Conservation (phyloP, 2,113 vertebrate species). For the Lophotis ruficrista region DNA sequence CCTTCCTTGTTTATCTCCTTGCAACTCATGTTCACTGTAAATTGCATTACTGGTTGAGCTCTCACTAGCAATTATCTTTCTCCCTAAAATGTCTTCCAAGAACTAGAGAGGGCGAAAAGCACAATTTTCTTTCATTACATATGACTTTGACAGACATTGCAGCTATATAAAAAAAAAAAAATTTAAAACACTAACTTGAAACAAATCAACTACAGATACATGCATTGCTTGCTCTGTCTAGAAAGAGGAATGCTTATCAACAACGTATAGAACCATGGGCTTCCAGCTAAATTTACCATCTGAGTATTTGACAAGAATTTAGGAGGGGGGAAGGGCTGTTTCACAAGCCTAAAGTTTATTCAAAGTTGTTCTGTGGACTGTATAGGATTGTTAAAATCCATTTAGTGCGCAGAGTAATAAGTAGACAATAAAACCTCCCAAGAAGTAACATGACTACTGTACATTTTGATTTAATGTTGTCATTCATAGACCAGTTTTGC, state of each 20-base stretch:
- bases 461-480: slow-evolving; percentile 22
- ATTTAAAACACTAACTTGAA: neutral
- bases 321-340: neutral
- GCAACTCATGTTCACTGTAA: neutral
- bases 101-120: slow-evolving; percentile 9
- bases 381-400: neutral
- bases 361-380: neutral
- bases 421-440: slow-evolving; percentile 23
- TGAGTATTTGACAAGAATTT: slow-evolving; percentile 16
- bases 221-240: neutral
- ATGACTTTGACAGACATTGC: slow-evolving; percentile 18
- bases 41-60: neutral
- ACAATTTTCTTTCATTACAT: slow-evolving; percentile 51
- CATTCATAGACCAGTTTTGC: slow-evolving; percentile 10
- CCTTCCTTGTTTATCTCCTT: slow-evolving; percentile 28
- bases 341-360: neutral
- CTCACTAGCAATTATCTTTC: slow-evolving; percentile 33
- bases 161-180: neutral
- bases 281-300: slow-evolving; percentile 16
- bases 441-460: slow-evolving; percentile 28
- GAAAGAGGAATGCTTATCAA: neutral
- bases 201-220: neutral
- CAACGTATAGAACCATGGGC: neutral
- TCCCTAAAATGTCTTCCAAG: slow-evolving; percentile 17
- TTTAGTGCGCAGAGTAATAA: neutral